These are phyloP conservation scores for Ceyx melanurus DNA, from an alignment of 2,113 vertebrate genomes.

Conservation along the genomic window DNA sequence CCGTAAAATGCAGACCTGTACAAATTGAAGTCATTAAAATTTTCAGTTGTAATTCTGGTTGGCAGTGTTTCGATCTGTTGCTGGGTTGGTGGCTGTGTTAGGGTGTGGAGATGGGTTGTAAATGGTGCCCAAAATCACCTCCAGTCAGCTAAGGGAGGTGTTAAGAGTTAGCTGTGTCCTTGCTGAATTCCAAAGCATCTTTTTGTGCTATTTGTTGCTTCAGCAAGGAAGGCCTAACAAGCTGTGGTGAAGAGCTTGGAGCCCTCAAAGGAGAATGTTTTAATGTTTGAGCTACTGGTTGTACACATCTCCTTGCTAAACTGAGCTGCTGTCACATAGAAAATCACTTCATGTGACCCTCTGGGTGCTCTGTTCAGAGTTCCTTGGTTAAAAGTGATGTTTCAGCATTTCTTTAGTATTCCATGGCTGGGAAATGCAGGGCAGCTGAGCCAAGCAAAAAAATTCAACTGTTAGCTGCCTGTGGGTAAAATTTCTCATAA, in stretches of 20 bases:
- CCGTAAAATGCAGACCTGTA: background rate
- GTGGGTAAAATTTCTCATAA: background rate
- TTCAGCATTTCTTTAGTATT: background rate
- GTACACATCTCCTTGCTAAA: background rate
- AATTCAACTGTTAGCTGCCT: accelerated
- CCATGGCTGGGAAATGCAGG: background rate
- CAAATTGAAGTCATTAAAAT: constrained; percentile 23
- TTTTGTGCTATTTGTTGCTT: background rate
- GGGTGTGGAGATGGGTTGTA: background rate
- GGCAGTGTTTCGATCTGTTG: background rate
- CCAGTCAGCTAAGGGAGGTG: background rate
- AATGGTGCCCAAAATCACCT: accelerated
- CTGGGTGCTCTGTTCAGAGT: background rate
- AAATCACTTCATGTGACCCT: background rate
- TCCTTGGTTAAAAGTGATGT: background rate
- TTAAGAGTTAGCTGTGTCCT: background rate
- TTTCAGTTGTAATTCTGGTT: background rate
- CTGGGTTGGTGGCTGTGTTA: background rate
- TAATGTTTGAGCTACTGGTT: background rate
- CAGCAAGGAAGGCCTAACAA: background rate
- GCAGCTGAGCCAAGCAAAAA: background rate
- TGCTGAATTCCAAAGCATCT: background rate
- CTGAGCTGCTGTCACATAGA: background rate
- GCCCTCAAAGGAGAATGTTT: background rate
- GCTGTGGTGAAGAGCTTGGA: background rate